Base-by-base conservation (phyloP, 1,140 invertebrate genomes). In the Maniola jurtina region DNA sequence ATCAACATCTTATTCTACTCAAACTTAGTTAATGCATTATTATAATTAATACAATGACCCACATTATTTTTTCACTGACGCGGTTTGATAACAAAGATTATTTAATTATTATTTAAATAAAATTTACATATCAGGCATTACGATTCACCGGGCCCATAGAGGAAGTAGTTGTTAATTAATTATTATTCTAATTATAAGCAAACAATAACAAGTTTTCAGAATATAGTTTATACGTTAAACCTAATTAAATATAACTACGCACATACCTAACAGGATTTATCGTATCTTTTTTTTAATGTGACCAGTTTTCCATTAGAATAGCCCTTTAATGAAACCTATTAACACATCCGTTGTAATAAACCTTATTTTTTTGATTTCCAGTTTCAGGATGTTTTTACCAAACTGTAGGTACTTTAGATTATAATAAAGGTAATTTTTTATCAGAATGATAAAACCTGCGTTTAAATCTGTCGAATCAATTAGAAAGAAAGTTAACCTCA, bases 161-260 rank as follows among this genome's bases (percentile, higher is more conserved):
- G 16, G 33, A 25, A 34, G 50, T 54, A 16, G 50, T 54, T 9
- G 3, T 42, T 11, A 45, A 45, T 0, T 45, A 34, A 34, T n/a
- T n/a, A 55, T 35, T 55, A 33, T 55, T 55, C 25, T 55, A 9
- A 55, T 55, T 55, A 55, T 55, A 55, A 55, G 15, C 52, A 55
- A 55, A 55, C 25, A 55, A 34, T 55, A 9, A 34, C 33, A 7
- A 13, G 52, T 34, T 25, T 34, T 5, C 52, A 34, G 47, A 55
- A 16, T 55, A 5, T 54, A 34, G 5, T 55, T 55, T 11, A 1
- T 35, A 55, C 9, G 11, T 34, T 34, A 33, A 5, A n/a, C 14
- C 6, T n/a, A 48, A 48, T n/a, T n/a, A 48, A n/a, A 14, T 14
- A 48, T 15, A 15, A 6, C 11, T 6, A n/a, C 11, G 6, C 10